Evolutionary conservation across 2,797 vertebrate species (phyloP).

Genomic region (Paguma larvata): DNA sequence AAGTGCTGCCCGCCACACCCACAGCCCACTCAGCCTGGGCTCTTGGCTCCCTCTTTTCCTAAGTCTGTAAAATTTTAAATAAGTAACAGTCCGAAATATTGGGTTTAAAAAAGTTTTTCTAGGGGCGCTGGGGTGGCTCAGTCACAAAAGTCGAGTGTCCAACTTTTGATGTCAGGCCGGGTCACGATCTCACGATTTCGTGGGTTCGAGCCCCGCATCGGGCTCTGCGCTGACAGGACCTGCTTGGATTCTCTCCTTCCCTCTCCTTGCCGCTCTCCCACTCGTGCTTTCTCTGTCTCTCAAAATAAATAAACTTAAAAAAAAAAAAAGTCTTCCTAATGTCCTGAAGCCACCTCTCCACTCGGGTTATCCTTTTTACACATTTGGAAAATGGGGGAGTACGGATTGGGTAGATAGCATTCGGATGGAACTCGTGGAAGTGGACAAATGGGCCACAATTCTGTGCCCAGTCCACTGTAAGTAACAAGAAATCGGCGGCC

Average conservation of each 20-base stretch:
- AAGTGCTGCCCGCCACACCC: fast-evolving
- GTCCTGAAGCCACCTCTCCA: neutral
- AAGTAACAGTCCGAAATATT: neutral
- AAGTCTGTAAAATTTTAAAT: neutral
- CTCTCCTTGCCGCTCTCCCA: too few species aligned
- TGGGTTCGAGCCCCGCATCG: too few species aligned
- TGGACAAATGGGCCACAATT: too few species aligned
- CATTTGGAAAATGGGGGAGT: neutral
- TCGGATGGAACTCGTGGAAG: fast-evolving
- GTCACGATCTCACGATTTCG: too few species aligned
- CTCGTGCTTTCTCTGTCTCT: too few species aligned
- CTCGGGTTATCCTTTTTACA: neutral
- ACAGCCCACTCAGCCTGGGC: fast-evolving
- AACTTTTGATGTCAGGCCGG: too few species aligned
- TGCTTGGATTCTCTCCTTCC: too few species aligned
- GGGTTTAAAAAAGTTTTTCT: neutral
- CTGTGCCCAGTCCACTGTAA: neutral
- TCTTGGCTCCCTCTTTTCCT: neutral
- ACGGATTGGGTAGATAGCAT: fast-evolving
- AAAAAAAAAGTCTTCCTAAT: neutral
- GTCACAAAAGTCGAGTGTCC: too few species aligned
- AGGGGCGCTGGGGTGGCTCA: too few species aligned
- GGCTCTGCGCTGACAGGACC: too few species aligned
- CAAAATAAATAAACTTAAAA: too few species aligned
- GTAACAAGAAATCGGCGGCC: too few species aligned